Base-by-base conservation (phyloP, 1,140 invertebrate genomes). In the Orius insidiosus region DNA sequence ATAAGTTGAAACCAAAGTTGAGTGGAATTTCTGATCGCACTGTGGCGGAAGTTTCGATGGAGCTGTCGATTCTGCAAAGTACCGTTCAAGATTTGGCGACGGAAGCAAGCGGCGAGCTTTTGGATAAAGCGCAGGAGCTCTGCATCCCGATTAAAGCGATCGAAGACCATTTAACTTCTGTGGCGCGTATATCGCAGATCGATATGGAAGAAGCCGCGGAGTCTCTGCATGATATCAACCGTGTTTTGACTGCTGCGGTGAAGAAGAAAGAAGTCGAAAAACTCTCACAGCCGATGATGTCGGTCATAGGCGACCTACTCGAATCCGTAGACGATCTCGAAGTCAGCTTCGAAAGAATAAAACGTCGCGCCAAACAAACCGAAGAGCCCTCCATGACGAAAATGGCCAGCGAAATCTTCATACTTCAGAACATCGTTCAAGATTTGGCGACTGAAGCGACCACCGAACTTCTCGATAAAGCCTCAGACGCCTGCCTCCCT, bases 351-450 rank as follows among this genome's bases (percentile, higher is more conserved):
- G 41, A 43, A 18, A 9, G 41, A 5, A 10, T 43, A n/a, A 43
- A 43, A 11, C 24, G 41, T n/a, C 31, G 8, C 3, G 36, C 15
- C 3, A 19, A 15, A 9, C 16, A 31, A 14, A 32, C 14, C 13
- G 31, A 30, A 34, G 39, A 48, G 11, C 41, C 5, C 5, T 18
- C 33, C 11, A 2, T 48, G 7, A 14, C 19, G 8, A 31, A 41
- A 31, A 39, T 48, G 6, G 11, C 10, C n/a, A 30, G 39, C n/a
- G 39, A 48, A 10, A 31, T 48, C 8, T 35, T 41, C 7, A 32
- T 39, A 16, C 46, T 48, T 33, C 46, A 48, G 10, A 40, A 48
- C 30, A 42, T 32, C 18, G 33, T 48, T 16, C 16, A 31, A 13
- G 30, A 31, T 38, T 15, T 48, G n/a, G 42, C 38, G 1, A 31